Conservation (phyloP, 2,797 vertebrate genomes). For the Crenichthys baileyi region DNA sequence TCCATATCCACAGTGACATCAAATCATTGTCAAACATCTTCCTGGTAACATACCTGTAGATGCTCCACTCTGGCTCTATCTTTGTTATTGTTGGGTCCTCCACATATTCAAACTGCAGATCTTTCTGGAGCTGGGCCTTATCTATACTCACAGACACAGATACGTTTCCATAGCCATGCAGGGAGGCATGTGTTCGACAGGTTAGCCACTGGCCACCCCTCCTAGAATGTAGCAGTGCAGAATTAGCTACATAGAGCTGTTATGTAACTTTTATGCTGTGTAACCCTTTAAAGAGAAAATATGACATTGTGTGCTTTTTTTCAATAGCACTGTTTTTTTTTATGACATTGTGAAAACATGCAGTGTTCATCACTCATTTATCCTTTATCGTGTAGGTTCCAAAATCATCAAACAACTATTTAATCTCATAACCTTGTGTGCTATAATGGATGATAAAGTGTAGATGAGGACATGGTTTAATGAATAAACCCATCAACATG, state of each 20-base stretch:
- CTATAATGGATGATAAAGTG: conserved; percentile 22
- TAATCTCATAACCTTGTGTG: conserved; percentile 6
- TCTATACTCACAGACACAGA: conserved; percentile 93
- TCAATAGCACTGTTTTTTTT: background rate
- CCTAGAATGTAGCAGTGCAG: conserved; percentile 71
- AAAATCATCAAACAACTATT: conserved; percentile 27
- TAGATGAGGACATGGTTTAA: conserved; percentile 24
- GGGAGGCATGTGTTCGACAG: conserved; percentile 90
- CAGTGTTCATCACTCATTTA: conserved; percentile 7
- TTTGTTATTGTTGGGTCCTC: conserved; percentile 93
- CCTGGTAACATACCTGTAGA: conserved; percentile 86
- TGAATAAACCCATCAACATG: conserved; percentile 14
- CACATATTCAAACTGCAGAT: conserved; percentile 92
- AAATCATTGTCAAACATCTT: background rate
- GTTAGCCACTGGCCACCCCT: conserved; percentile 90
- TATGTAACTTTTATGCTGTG: background rate
- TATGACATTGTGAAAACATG: background rate
- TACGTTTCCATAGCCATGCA: conserved; percentile 86
- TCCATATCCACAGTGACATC: conserved; percentile 7
- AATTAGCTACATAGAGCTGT: conserved; percentile 12
- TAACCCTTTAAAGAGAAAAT: background rate
- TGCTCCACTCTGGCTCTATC: conserved; percentile 98
- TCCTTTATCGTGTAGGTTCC: background rate
- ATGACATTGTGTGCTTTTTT: background rate
- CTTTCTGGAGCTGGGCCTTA: conserved; percentile 90